Conservation (phyloP, 1,140 invertebrate genomes). For the Forficula auricularia region DNA sequence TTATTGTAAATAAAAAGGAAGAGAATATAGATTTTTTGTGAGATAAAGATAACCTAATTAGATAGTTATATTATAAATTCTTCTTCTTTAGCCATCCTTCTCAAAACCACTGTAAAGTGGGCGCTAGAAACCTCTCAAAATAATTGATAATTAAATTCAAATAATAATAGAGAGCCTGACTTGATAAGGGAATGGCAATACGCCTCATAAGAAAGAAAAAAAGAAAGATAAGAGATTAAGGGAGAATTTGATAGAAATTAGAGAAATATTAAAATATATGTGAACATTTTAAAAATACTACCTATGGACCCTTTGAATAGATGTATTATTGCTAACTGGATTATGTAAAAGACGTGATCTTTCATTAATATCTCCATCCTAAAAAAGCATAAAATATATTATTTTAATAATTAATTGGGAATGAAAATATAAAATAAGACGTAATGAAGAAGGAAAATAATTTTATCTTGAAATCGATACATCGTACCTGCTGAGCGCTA, state of each 20-base stretch:
- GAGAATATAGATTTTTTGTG: no score
- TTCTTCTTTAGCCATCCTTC: no score
- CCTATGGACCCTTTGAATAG: conserved; percentile 38
- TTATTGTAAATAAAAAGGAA: no score
- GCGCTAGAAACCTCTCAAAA: no score
- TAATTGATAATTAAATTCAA: conserved; percentile 1
- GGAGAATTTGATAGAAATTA: no score
- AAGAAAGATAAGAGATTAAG: neutral
- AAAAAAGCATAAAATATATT: conserved; percentile 16
- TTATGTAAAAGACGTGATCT: conserved; percentile 47
- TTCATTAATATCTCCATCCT: conserved; percentile 43
- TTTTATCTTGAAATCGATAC: neutral
- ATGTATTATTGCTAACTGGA: conserved; percentile 45
- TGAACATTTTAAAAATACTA: conserved; percentile 13
- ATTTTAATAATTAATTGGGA: neutral
- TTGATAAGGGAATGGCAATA: neutral
- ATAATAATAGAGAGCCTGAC: neutral
- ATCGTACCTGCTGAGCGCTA: conserved; percentile 32
- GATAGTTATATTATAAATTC: no score
- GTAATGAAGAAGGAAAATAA: neutral
- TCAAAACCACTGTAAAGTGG: no score
- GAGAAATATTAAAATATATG: no score
- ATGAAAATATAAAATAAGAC: neutral
- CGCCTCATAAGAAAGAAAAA: neutral
- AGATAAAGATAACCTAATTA: no score